These are phyloP conservation scores for Aphidoletes aphidimyza DNA, from an alignment of 2,888 invertebrate species.

Conservation along the genomic window DNA sequence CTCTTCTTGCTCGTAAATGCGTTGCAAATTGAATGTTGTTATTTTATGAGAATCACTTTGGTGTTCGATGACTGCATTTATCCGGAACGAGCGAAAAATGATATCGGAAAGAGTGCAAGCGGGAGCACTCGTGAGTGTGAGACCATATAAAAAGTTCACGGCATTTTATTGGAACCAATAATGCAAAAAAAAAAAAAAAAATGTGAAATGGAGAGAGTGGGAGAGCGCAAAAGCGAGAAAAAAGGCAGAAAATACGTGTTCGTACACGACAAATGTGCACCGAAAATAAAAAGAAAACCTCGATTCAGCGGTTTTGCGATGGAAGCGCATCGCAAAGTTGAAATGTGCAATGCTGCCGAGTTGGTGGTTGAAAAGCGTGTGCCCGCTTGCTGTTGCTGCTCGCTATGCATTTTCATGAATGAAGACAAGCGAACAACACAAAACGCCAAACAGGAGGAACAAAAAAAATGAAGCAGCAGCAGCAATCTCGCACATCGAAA, in stretches of 20 bases:
- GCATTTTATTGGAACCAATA: slow-evolving; percentile 39
- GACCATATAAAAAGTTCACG: not conserved
- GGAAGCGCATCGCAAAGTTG: not conserved
- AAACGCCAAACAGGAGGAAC: too few species aligned
- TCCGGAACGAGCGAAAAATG: slow-evolving; percentile 41
- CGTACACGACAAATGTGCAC: slow-evolving; percentile 40
- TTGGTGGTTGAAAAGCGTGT: slow-evolving; percentile 51
- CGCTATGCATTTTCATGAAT: slow-evolving; percentile 22
- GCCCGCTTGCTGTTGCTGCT: not conserved
- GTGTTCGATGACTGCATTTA: slow-evolving; percentile 46
- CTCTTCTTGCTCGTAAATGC: slow-evolving; percentile 18
- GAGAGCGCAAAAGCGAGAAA: too few species aligned
- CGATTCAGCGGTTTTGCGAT: not conserved
- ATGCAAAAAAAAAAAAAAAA: not conserved
- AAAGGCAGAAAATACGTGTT: slow-evolving; percentile 42
- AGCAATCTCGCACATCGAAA: not conserved
- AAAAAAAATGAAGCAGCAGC: not conserved
- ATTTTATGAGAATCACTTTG: slow-evolving; percentile 48
- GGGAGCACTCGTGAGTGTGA: not conserved
- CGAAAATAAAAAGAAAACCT: slow-evolving; percentile 47
- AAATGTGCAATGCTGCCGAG: slow-evolving; percentile 47
- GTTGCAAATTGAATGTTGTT: slow-evolving; percentile 49
- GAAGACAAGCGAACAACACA: too few species aligned
- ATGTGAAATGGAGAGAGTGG: too few species aligned
- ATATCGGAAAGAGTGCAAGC: not conserved